Percentiles rank a stretch among this genome's conserved stretches.
Conservation (phyloP, 2,797 vertebrate genomes). For the Myotis planiceps region DNA sequence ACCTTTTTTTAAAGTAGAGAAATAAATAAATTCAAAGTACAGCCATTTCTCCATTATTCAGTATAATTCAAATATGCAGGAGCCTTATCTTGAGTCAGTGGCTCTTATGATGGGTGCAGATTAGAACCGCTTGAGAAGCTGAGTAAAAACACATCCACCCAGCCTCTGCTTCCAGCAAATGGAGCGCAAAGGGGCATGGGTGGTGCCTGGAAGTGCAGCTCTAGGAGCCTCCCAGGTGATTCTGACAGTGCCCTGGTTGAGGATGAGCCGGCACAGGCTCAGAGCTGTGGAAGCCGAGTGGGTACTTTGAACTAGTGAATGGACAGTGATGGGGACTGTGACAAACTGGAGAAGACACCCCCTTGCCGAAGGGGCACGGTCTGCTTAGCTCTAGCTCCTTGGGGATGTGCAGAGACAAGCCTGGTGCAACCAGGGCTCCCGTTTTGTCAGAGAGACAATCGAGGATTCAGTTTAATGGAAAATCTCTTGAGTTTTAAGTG, state of each 20-base stretch:
- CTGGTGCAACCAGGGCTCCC: neutral
- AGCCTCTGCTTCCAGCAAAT: neutral
- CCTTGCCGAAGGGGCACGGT: neutral
- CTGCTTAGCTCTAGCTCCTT: neutral
- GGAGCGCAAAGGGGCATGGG: neutral
- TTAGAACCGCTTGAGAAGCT: neutral
- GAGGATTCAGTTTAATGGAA: neutral
- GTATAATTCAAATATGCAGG: neutral
- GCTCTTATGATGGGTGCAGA: neutral
- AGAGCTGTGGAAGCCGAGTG: no score
- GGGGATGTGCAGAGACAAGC: neutral
- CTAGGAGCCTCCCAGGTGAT: neutral
- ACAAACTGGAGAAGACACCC: neutral
- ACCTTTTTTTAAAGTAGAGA: slow-evolving; percentile 16
- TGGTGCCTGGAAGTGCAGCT: neutral
- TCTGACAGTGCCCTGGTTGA: neutral
- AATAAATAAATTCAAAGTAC: slow-evolving; percentile 37
- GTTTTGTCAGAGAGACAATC: neutral
- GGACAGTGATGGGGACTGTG: neutral
- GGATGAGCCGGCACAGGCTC: neutral
- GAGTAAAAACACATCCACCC: neutral
- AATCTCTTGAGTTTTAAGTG: neutral
- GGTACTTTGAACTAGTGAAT: neutral
- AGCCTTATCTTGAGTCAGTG: neutral
- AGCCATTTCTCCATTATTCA: slow-evolving; percentile 10